Base-by-base conservation (phyloP, 2,113 vertebrate species). In the Aix galericulata region DNA sequence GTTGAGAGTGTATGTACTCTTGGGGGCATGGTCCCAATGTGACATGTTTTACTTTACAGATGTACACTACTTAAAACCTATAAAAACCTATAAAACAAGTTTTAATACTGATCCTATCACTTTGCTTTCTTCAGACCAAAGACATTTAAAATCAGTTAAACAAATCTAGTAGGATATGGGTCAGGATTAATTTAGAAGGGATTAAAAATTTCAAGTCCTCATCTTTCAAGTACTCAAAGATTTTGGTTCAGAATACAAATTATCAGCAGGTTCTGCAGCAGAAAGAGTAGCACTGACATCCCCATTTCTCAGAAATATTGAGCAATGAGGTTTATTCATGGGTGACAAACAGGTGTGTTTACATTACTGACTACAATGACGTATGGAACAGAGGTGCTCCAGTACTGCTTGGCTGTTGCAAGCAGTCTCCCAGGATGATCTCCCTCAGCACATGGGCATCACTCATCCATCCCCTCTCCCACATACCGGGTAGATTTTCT, bases 181-280 rank as follows among this genome's bases (percentile, higher is more conserved):
- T 48, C 20, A 53, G 23, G 32, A 32, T 10, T 91, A 8, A 55
- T 80, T 91, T 66, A 93, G 34, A 71, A 86, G 7, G 17, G 8
- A 88, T 8, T 5, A 67, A 60, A 88, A 52, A 74, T 86, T 80
- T 42, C 17, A 72, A 86, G 44, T 69, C 22, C 18, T 62, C 52
- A 17, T 74, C 44, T 89, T 87, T 72, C 79, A 90, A 68, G 8
- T 58, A 55, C 40, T n/a, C n/a, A 36, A 32, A 76, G 44, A 76
- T 64, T 94, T 81, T 81, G 4, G 20, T 62, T 88, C 77, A 87
- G 34, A 63, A 73, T 32, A 67, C 18, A 58, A 92, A 82, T 64
- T 56, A 85, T 64, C 42, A 52, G 63, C 64, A 34, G 46, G 11
- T 60, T 55, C 62, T 64, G 55, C 68, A 34, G 63, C 59, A 88